These are phyloP conservation scores for Coregonus sp. DNA, from an alignment of 2,797 vertebrate species.

Conservation along the genomic window DNA sequence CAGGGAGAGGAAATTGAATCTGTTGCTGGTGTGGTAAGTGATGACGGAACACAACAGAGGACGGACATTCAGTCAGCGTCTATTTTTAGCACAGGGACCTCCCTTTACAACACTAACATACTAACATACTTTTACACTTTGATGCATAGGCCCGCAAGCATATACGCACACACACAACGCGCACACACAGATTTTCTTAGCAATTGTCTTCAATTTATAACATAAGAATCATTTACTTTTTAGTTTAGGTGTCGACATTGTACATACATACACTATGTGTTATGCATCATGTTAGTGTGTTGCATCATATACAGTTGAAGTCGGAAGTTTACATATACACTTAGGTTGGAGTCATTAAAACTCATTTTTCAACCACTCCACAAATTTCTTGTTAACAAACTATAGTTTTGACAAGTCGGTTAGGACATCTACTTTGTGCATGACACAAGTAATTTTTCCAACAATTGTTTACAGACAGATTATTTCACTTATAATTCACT, in stretches of 20 bases:
- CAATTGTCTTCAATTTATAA: neutral
- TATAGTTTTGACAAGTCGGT: no score
- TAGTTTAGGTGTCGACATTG: no score
- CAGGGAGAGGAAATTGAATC: slow-evolving; percentile 59
- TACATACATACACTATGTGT: neutral
- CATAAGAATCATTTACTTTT: neutral
- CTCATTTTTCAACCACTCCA: no score
- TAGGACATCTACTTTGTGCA: no score
- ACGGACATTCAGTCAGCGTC: slow-evolving; percentile 62
- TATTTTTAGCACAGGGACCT: slow-evolving; percentile 62
- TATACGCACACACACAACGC: neutral
- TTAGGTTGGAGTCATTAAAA: no score
- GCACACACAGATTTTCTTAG: no score
- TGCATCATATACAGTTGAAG: no score
- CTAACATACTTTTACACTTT: neutral
- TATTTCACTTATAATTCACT: no score
- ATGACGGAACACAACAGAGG: slow-evolving; percentile 63
- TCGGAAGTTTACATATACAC: no score
- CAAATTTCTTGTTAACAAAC: no score
- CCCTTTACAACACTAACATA: slow-evolving; percentile 46
- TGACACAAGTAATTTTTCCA: no score
- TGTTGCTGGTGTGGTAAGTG: slow-evolving; percentile 30
- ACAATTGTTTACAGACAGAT: no score
- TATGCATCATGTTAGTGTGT: neutral
- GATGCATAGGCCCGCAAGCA: slow-evolving; percentile 37